phyloP scores from a whole-genome alignment of 2,113 vertebrate species.

The Protobothrops mucrosquamatus region DNA sequence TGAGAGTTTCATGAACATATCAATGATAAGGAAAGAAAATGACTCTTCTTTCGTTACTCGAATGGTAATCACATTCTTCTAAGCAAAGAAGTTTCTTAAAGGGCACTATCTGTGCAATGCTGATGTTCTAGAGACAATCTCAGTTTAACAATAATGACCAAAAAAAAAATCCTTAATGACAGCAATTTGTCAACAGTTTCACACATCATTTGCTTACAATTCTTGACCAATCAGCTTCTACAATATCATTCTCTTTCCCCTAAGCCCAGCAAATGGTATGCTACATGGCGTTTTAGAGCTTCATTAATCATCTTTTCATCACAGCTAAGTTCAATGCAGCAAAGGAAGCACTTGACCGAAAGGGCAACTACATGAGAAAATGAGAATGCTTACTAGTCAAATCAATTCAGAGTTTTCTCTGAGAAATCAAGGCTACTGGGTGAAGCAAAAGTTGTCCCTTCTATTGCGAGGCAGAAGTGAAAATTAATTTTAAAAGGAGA shows the following conservation, averaged over 20 bases:
- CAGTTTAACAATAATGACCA: slow-evolving; percentile 51
- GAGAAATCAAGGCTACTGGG: neutral
- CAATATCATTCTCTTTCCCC: slow-evolving; percentile 48
- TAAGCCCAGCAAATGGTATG: slow-evolving; percentile 61
- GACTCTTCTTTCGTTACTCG: slow-evolving; percentile 5
- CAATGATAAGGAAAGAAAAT: neutral
- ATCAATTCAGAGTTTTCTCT: neutral
- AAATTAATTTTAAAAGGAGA: slow-evolving; percentile 6
- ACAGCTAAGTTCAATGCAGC: slow-evolving; percentile 56
- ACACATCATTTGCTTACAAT: slow-evolving; percentile 74
- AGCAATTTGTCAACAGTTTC: slow-evolving; percentile 81
- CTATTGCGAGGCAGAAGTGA: slow-evolving; percentile 10
- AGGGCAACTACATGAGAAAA: slow-evolving; percentile 57
- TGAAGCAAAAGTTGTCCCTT: neutral
- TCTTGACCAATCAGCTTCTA: slow-evolving; percentile 60
- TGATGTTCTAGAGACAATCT: slow-evolving; percentile 55
- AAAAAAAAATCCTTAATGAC: slow-evolving; percentile 70
- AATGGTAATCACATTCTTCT: slow-evolving; percentile 38
- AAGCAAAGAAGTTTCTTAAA: slow-evolving; percentile 37
- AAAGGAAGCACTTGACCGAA: slow-evolving; percentile 49
- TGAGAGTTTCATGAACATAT: neutral
- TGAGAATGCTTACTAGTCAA: slow-evolving; percentile 19
- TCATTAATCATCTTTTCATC: slow-evolving; percentile 74
- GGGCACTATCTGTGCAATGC: slow-evolving; percentile 50
- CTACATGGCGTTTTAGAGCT: slow-evolving; percentile 59